These are phyloP conservation scores for Synaphobranchus kaupii DNA, from an alignment of 2,797 vertebrate species.

Conservation along the genomic window DNA sequence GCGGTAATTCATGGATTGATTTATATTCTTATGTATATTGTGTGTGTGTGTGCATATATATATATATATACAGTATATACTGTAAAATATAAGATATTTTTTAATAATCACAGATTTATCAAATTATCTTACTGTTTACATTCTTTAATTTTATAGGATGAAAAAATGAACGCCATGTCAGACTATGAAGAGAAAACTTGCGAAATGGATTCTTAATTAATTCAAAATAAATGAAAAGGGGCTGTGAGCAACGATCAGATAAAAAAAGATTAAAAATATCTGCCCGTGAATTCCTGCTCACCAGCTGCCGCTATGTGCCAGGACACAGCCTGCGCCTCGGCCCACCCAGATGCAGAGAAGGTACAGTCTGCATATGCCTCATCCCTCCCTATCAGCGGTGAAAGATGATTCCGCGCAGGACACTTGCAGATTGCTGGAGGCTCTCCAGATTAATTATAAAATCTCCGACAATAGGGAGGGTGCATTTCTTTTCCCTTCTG, in stretches of 20 bases:
- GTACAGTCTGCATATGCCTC: background rate
- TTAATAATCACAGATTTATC: background rate
- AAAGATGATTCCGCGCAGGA: conserved; percentile 56
- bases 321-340: background rate
- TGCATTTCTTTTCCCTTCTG: background rate
- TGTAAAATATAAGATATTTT: background rate
- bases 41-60: no score
- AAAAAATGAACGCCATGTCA: no score
- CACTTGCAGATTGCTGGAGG: conserved; percentile 61
- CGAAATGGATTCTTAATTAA: background rate
- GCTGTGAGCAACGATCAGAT: no score
- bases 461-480: conserved; percentile 1
- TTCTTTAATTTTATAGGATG: background rate
- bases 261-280: no score
- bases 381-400: background rate
- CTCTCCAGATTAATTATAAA: conserved; percentile 71
- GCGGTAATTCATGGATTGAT: background rate
- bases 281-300: background rate
- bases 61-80: no score
- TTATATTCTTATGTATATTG: background rate
- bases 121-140: background rate
- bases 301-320: background rate
- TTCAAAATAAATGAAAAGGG: background rate
- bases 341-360: background rate
- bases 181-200: background rate